These are phyloP conservation scores for Celastrina argiolus DNA, from an alignment of 2,888 invertebrate species.

Conservation along the genomic window DNA sequence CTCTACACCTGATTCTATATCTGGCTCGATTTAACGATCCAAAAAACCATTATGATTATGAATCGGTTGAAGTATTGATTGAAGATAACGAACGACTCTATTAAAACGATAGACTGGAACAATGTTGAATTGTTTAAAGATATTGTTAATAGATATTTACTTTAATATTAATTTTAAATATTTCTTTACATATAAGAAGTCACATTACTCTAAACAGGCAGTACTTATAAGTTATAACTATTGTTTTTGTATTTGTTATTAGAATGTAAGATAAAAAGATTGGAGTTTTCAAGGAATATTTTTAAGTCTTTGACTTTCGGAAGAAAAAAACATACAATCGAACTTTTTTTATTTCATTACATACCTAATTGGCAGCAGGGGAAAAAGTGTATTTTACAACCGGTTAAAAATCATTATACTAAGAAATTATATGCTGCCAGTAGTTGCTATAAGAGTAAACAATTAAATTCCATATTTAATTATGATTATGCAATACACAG, in stretches of 20 bases:
- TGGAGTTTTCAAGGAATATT: too few species aligned
- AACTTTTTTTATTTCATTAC: too few species aligned
- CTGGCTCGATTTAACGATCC: slow-evolving; percentile 18
- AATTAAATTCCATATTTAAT: slow-evolving; percentile 12
- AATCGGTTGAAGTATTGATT: slow-evolving; percentile 6
- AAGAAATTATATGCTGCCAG: background rate
- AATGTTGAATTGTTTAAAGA: background rate
- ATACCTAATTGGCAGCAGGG: too few species aligned
- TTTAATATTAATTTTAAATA: too few species aligned
- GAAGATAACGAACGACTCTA: background rate
- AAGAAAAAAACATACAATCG: too few species aligned
- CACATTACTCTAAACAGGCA: too few species aligned
- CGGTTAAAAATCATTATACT: background rate
- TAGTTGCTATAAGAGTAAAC: background rate
- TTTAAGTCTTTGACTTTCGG: too few species aligned
- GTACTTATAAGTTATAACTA: too few species aligned
- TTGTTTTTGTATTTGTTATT: too few species aligned
- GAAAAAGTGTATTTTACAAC: background rate
- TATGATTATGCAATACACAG: slow-evolving; percentile 17
- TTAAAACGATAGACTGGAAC: background rate
- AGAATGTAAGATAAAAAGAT: too few species aligned
- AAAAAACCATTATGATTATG: slow-evolving; percentile 20
- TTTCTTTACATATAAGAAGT: too few species aligned
- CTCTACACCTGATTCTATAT: slow-evolving; percentile 56
- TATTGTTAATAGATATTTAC: too few species aligned